phyloP scores from a whole-genome alignment of 2,113 vertebrate species.

The Calypte anna region DNA sequence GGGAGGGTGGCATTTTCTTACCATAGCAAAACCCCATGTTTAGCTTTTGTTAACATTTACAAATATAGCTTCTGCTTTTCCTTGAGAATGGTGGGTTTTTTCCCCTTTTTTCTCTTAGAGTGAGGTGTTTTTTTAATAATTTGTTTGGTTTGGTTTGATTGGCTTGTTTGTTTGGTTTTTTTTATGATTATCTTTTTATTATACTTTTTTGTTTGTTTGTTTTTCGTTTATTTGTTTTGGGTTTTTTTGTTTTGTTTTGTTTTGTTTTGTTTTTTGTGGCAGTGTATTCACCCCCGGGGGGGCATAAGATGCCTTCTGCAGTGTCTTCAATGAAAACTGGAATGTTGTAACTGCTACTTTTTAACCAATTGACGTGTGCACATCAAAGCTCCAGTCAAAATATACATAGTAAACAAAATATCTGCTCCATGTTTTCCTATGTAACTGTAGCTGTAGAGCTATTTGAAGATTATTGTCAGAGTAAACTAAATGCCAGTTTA shows the following conservation, averaged over 20 bases:
- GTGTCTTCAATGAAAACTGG: constrained; percentile 41
- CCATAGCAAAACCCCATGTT: constrained; percentile 80
- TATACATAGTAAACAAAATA: constrained; percentile 57
- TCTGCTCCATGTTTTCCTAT: background rate
- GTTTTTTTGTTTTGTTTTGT: background rate
- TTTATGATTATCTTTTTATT: no score
- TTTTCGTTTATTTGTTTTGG: background rate
- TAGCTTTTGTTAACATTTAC: constrained; percentile 85
- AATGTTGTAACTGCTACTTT: constrained; percentile 41
- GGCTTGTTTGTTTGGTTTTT: no score
- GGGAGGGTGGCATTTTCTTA: constrained; percentile 83
- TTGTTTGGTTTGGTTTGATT: no score
- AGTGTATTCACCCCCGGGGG: background rate
- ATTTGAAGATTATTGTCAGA: constrained; percentile 70
- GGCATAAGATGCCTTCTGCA: background rate
- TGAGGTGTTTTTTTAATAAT: no score
- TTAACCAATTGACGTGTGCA: constrained; percentile 50
- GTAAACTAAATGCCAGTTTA: constrained; percentile 77
- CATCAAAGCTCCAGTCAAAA: constrained; percentile 51
- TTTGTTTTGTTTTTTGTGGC: background rate
- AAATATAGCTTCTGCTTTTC: constrained; percentile 70
- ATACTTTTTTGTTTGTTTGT: no score
- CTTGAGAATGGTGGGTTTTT: background rate
- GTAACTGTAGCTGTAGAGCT: constrained; percentile 47
- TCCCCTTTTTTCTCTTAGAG: background rate